Conservation (phyloP, 1,140 invertebrate species). For the Lordiphosa mommai region DNA sequence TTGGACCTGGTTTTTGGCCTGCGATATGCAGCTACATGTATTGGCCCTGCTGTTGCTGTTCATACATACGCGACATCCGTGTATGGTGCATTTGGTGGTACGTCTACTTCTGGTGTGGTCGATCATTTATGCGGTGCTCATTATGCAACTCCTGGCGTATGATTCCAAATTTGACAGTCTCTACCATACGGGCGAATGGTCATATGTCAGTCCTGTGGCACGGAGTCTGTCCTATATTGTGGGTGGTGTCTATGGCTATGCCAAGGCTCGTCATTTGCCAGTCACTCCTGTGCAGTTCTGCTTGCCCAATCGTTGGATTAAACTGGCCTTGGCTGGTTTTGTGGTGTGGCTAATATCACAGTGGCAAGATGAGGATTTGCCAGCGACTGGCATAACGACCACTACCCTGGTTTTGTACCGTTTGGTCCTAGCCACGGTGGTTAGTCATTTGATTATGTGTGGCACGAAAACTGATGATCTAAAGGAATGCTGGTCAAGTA, state of each 20-base stretch:
- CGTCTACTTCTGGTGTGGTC: background rate
- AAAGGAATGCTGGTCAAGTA: background rate
- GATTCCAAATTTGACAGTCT: conserved; percentile 8
- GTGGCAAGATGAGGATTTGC: background rate
- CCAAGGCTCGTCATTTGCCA: background rate
- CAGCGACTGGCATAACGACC: background rate
- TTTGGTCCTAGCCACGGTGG: background rate
- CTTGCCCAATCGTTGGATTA: background rate
- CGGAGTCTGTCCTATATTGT: conserved; percentile 27
- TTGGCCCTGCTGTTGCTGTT: conserved; percentile 81
- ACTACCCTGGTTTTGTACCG: background rate
- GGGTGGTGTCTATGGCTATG: conserved; percentile 28
- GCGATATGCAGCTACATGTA: conserved; percentile 89
- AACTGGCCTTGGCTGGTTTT: background rate
- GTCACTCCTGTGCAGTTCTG: conserved; percentile 6
- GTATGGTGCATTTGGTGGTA: background rate
- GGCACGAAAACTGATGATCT: background rate
- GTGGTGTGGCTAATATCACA: background rate
- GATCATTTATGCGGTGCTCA: background rate
- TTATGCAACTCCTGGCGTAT: conserved; percentile 5
- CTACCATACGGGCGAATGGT: background rate
- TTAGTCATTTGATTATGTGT: conserved; percentile 21
- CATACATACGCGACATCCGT: conserved; percentile 70
- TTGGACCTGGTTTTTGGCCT: conserved; percentile 90
- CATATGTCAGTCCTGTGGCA: conserved; percentile 13